Percentiles rank a stretch among this genome's conserved stretches.
Evolutionary conservation across 2,888 invertebrate genomes (phyloP).

Genomic region (Tipula confusa): DNA sequence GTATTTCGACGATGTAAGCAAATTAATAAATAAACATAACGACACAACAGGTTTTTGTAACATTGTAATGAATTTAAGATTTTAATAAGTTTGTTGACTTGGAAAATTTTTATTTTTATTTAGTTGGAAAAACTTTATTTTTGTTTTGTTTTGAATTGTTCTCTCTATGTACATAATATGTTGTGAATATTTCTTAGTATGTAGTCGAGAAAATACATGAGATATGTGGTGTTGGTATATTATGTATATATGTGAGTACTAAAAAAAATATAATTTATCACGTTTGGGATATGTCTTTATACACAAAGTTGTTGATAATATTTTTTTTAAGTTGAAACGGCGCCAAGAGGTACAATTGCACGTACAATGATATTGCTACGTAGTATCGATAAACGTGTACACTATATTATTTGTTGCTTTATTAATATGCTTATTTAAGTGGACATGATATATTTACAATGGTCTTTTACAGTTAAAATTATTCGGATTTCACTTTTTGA

Average conservation of each 20-base stretch:
- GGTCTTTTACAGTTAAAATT: too few species aligned
- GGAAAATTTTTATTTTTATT: not conserved
- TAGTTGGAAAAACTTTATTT: slow-evolving; percentile 25
- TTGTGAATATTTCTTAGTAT: not conserved
- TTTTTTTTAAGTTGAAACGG: not conserved
- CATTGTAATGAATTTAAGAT: slow-evolving; percentile 12
- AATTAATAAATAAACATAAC: not conserved
- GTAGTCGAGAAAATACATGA: not conserved
- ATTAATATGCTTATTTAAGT: too few species aligned
- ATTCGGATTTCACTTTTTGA: too few species aligned
- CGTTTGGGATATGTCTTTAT: slow-evolving; percentile 5
- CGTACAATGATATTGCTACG: not conserved
- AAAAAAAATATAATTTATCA: not conserved
- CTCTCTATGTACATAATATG: not conserved
- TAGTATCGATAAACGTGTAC: not conserved
- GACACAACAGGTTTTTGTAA: slow-evolving; percentile 12
- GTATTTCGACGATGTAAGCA: not conserved
- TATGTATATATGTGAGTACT: not conserved
- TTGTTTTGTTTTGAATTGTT: not conserved
- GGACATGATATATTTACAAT: too few species aligned
- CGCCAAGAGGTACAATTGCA: not conserved
- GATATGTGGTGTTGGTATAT: not conserved
- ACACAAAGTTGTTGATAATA: not conserved
- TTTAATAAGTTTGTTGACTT: slow-evolving; percentile 6
- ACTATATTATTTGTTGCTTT: not conserved